A percentile compares a stretch with the other conserved stretches of the same genome.
These are phyloP conservation scores for Pavo muticus DNA, from an alignment of 2,113 vertebrate species.

Conservation along the genomic window DNA sequence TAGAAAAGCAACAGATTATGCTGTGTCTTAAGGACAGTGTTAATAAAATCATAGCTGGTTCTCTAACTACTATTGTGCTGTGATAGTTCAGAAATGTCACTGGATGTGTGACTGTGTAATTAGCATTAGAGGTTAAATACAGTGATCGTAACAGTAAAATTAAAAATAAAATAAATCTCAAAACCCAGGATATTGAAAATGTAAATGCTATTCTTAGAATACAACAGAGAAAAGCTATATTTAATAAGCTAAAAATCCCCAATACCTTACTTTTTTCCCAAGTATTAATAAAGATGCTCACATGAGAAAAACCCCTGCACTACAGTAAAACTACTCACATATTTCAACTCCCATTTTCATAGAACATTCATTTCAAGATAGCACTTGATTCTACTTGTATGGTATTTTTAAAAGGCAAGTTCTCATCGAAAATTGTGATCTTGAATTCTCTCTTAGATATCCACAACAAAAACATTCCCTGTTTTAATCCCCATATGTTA, in stretches of 20 bases:
- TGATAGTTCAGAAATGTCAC: neutral
- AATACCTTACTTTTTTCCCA: neutral
- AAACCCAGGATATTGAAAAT: neutral
- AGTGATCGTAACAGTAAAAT: neutral
- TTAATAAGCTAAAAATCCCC: neutral
- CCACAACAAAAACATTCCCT: neutral
- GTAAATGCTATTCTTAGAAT: neutral
- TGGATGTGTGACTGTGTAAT: neutral
- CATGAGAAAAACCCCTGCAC: neutral
- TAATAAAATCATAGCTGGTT: neutral
- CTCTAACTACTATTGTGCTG: neutral
- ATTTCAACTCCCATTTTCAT: neutral
- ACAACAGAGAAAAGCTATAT: neutral
- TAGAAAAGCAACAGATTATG: neutral
- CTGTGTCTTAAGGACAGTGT: neutral
- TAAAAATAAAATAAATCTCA: neutral
- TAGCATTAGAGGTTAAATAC: neutral
- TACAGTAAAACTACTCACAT: neutral
- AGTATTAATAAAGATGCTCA: neutral
- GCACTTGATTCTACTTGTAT: neutral
- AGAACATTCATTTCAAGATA: slow-evolving; percentile 11
- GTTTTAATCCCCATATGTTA: neutral
- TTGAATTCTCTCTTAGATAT: neutral
- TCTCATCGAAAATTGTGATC: neutral
- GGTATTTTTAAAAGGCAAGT: neutral